Conservation (phyloP, 2,113 vertebrate species). For the Verasper variegatus region DNA sequence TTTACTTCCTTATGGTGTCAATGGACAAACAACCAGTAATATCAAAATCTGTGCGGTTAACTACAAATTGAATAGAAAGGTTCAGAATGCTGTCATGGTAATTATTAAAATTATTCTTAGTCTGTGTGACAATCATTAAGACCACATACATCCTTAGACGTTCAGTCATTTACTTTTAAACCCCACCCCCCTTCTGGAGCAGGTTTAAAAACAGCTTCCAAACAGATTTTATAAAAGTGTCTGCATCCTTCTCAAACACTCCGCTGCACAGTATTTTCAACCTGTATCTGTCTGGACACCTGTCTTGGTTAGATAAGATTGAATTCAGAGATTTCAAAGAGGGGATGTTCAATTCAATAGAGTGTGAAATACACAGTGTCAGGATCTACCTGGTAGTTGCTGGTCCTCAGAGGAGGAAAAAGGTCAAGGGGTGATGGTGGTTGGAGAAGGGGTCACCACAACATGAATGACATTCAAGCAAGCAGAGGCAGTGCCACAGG, state of each 20-base stretch:
- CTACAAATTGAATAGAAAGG: too few species aligned
- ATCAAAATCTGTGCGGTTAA: too few species aligned
- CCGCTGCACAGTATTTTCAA: neutral
- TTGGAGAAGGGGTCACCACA: neutral
- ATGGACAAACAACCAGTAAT: too few species aligned
- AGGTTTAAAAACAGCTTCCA: neutral
- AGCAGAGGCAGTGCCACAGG: slow-evolving; percentile 31
- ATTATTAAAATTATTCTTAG: too few species aligned
- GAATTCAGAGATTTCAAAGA: slow-evolving; percentile 21
- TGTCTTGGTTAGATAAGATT: slow-evolving; percentile 40
- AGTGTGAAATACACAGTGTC: slow-evolving; percentile 11
- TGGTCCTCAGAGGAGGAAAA: neutral
- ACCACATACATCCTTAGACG: too few species aligned
- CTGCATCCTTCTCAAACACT: neutral
- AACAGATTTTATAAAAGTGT: neutral
- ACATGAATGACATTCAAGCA: slow-evolving; percentile 17
- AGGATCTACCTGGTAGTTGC: slow-evolving; percentile 12
- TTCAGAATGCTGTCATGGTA: too few species aligned
- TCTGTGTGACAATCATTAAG: too few species aligned
- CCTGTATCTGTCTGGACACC: neutral
- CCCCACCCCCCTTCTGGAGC: too few species aligned
- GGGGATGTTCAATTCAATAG: slow-evolving; percentile 15
- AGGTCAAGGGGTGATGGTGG: neutral
- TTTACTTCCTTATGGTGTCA: too few species aligned
- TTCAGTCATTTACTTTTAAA: too few species aligned